Evolutionary conservation across 2,888 invertebrate species (phyloP), one percentile per base, ranked within the genome.

Genomic region (Xanthorhoe designata): DNA sequence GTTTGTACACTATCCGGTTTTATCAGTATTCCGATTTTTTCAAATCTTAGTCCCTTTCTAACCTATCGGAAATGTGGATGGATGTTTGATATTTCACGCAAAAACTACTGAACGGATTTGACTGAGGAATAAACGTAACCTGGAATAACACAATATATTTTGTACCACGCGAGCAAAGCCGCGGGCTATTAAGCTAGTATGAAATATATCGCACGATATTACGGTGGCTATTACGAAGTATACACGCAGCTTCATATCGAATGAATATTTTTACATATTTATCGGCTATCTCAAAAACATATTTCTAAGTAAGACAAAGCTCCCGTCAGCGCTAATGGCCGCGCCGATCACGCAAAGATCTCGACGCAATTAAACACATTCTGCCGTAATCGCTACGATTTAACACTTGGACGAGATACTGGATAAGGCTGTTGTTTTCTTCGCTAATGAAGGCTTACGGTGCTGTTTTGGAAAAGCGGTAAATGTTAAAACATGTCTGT

Each of bases 351-450:
- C 77, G 77, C 70, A 71, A 80, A 79, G 78, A 78, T 81, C 83
- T 83, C 47, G 69, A 77, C 78, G 89, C 87, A 89, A 90, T 91
- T 90, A 89, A 89, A 85, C 78, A 78, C 82, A 90, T 88, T 87
- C 90, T 85, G 84, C 82, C 85, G 87, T 92, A 91, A 92, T 92
- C 86, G 80, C 82, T 38, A 76, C 90, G 78, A 92, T 92, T 91
- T 91, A 91, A 91, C 91, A 92, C 92, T 89, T 85, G 88, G 83
- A 81, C 82, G 82, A 82, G 85, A 88, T 87, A 88, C 82, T 85
- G 88, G 64, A 68, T 64, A 64, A 58, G 10, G 8, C 60, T 47
- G 59, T 63, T 63, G 58, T 63, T 59, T 49, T 24, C 58, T 53
- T 55, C 51, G 61, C 57, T 63, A 65, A 70, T 64, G 61, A 64